These are phyloP conservation scores for Calosoma granatense DNA, from an alignment of 1,140 invertebrate genomes.

Conservation along the genomic window DNA sequence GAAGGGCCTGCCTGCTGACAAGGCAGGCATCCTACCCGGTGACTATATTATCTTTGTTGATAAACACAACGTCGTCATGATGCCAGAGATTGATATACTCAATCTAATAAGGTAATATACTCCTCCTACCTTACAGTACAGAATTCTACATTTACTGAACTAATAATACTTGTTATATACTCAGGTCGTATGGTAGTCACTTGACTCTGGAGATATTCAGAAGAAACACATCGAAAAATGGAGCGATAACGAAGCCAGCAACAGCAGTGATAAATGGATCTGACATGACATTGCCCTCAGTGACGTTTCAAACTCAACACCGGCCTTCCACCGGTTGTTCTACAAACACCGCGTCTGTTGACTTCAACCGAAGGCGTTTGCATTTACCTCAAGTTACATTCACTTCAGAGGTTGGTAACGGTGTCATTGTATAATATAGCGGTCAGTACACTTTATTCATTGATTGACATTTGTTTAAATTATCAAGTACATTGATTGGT, in stretches of 20 bases:
- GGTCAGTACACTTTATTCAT: too few relatives aligned
- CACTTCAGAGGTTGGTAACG: slow-evolving; percentile 73
- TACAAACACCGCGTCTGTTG: slow-evolving; percentile 39
- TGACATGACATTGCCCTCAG: slow-evolving; percentile 12
- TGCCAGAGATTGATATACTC: slow-evolving; percentile 66
- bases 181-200: slow-evolving; percentile 53
- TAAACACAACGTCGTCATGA: slow-evolving; percentile 73
- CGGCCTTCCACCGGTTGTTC: slow-evolving; percentile 46
- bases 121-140: neutral
- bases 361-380: slow-evolving; percentile 46
- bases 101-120: slow-evolving; percentile 63
- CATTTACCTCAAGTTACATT: slow-evolving; percentile 72
- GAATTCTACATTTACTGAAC: neutral
- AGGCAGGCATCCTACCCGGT: slow-evolving; percentile 65
- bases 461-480: too few relatives aligned
- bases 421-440: slow-evolving; percentile 50
- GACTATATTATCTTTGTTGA: slow-evolving; percentile 83
- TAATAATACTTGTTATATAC: slow-evolving; percentile 18
- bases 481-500: too few relatives aligned
- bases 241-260: slow-evolving; percentile 31
- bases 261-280: slow-evolving; percentile 27
- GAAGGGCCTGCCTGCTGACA: slow-evolving; percentile 65
- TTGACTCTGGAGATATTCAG: slow-evolving; percentile 70
- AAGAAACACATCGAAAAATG: slow-evolving; percentile 39
- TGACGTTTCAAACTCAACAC: slow-evolving; percentile 20